Base-by-base conservation (phyloP, 2,888 invertebrate species). In the Trichogramma evanescens region DNA sequence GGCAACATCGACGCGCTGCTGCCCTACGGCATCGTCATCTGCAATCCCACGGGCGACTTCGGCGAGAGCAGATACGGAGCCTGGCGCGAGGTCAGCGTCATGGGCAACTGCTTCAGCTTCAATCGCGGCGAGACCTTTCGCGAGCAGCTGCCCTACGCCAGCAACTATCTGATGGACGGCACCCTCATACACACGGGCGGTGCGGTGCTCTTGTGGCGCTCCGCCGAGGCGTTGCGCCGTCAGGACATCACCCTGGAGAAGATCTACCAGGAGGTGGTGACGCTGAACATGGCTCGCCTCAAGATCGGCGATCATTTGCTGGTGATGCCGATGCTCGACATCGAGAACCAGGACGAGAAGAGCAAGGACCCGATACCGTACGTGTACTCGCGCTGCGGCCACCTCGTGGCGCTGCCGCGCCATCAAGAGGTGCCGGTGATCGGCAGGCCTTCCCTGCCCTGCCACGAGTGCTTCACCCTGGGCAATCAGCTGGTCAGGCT, bases 131-230 rank as follows among this genome's bases (percentile, higher is more conserved):
- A 26, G 2, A 3, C 26, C 2, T 26, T 2, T 3, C 82, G 98
- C 72, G 95, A 97, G 79, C 95, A 96, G 59, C 65, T 84, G 74
- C 91, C 91, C 71, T 88, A 88, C 58, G 93, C 93, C 79, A 88
- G 87, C 64, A 96, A 95, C 78, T 83, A 93, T 56, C 82, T 98
- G 66, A 87, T 92, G 79, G 99, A 99, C 79, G 98, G 99, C 56
- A 97, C 98, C 43, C 84, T 99, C 77, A 97, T 99, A 72, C 99
- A 99, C 82, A 83, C 99, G 69, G 99, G 99, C 80, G 99, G 99
- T 58, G 98, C 98, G 41, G 99, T 98, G n/a, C 82, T 99, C 66
- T 83, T 99, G 42, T 99, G 97, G 97, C 26, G 26, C 26, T 26
- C 26, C 26, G 26, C 0, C 26, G 2, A 26, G 26, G 26, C 26